phyloP scores from a whole-genome alignment of 1,140 invertebrate species.

The Eufriesea mexicana region DNA sequence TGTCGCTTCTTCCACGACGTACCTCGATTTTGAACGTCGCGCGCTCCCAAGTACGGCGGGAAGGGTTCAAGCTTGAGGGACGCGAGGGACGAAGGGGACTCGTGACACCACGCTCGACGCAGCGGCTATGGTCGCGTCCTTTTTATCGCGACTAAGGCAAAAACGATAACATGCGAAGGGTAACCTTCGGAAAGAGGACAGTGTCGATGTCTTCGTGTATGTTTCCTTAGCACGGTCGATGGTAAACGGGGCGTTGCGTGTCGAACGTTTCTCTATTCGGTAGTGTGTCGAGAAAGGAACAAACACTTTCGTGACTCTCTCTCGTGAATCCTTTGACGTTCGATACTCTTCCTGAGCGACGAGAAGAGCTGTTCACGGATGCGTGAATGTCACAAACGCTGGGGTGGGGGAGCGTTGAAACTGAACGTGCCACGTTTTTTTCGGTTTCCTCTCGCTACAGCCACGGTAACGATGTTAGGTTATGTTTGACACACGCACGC shows the following conservation, averaged over 20 bases:
- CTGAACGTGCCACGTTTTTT: slow-evolving; percentile 2
- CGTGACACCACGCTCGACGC: slow-evolving; percentile 28
- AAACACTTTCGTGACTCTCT: neutral
- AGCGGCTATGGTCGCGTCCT: slow-evolving; percentile 24
- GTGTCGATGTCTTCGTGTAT: slow-evolving; percentile 8
- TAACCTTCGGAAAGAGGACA: neutral
- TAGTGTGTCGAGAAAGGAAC: neutral
- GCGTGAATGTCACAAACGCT: neutral
- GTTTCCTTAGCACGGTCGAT: neutral
- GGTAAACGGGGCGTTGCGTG: slow-evolving; percentile 26
- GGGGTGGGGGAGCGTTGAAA: no score
- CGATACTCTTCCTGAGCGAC: neutral
- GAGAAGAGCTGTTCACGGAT: neutral
- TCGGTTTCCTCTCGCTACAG: neutral
- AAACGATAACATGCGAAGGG: slow-evolving; percentile 14
- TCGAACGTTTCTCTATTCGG: neutral
- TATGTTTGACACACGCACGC: slow-evolving; percentile 62
- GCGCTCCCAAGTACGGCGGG: slow-evolving; percentile 31
- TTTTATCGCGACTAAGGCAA: slow-evolving; percentile 24
- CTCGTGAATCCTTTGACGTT: neutral
- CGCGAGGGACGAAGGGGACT: neutral
- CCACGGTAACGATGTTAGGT: slow-evolving; percentile 51
- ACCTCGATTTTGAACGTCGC: slow-evolving; percentile 20
- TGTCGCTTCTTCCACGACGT: neutral
- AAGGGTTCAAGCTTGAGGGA: slow-evolving; percentile 6